Base-by-base conservation (phyloP, 2,888 invertebrate genomes). In the Athalia cordata region DNA sequence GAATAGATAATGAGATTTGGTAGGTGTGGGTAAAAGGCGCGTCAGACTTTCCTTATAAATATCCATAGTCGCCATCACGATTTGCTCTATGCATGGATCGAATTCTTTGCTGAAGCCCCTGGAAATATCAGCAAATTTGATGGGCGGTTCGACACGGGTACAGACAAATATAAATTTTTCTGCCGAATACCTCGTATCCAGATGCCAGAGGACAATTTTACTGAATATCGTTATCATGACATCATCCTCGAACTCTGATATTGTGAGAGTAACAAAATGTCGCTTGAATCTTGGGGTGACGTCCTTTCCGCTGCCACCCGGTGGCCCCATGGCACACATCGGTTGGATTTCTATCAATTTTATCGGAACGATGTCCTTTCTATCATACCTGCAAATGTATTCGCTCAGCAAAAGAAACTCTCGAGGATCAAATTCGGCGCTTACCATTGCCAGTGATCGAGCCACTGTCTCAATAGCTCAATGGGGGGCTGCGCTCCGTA, bases 401-500 rank as follows among this genome's bases (percentile, higher is more conserved):
- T 62, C 68, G 6, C 61, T 79, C 5, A 62, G 49, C n/a, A 79
- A 72, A 55, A 68, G 52, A 65, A 29, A 72, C 0, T 9, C 62
- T 55, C 50, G 62, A 52, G 9, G 29, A 70, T n/a, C 13, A 8
- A 61, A 2, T 52, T 11, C 0, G 45, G 1, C 74, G 5, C 9
- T 64, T 81, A 89, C 98, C 98, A 98, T 86, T 95, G 95, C 82
- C 94, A 94, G 83, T 98, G 96, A 90, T 98, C 98, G 64, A 98
- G 93, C 92, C 95, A 96, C 91, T 98, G 98, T 43, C 98, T 92
- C 45, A 99, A 90, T 62, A 99, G 91, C 89, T 99, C 98, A 78
- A 99, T 96, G 0, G 98, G 97, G 0, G 98, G 98, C 89, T 98
- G 98, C 0, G 98, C 98, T 0, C 98, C 98, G 86, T 96, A 98